A percentile compares a stretch with the other conserved stretches of the same genome.
Evolutionary conservation across 2,113 vertebrate genomes (phyloP).

Genomic region (Epinephelus fuscoguttatus): DNA sequence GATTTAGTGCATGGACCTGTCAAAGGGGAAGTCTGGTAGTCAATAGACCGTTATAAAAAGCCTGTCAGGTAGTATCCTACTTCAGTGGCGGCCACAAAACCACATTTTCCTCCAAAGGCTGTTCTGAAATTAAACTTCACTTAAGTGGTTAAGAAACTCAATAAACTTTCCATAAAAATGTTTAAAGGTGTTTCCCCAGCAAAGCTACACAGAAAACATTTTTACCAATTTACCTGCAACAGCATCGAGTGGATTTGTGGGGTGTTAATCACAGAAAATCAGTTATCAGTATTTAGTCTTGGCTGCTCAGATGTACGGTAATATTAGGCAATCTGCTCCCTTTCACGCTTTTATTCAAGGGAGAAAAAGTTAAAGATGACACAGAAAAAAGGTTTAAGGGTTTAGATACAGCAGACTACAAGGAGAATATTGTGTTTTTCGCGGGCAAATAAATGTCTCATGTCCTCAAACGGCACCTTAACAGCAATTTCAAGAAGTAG

Average conservation of each 20-base stretch:
- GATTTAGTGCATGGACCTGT: constrained; percentile 26
- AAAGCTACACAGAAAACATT: no score
- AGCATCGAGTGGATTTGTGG: no score
- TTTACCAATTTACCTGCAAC: no score
- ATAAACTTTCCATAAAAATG: no score
- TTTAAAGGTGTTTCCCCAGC: background rate
- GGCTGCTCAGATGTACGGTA: background rate
- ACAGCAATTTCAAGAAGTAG: background rate
- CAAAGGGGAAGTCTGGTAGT: constrained; percentile 59
- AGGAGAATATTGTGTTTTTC: background rate
- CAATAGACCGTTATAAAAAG: constrained; percentile 23
- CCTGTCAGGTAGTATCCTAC: background rate
- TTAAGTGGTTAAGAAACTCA: background rate
- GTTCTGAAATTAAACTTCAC: background rate
- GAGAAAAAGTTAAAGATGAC: background rate
- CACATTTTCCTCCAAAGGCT: constrained; percentile 4
- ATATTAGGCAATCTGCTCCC: background rate
- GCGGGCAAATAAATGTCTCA: background rate
- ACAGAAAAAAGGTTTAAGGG: background rate
- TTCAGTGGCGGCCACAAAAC: constrained; percentile 4
- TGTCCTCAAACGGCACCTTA: background rate
- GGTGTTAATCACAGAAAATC: no score
- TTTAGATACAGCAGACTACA: background rate
- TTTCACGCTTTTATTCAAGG: background rate
- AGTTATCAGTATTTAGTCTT: background rate